Percentiles rank a stretch among this genome's conserved stretches.
Conservation (phyloP, 2,797 vertebrate species). For the Chrosomus eos region DNA sequence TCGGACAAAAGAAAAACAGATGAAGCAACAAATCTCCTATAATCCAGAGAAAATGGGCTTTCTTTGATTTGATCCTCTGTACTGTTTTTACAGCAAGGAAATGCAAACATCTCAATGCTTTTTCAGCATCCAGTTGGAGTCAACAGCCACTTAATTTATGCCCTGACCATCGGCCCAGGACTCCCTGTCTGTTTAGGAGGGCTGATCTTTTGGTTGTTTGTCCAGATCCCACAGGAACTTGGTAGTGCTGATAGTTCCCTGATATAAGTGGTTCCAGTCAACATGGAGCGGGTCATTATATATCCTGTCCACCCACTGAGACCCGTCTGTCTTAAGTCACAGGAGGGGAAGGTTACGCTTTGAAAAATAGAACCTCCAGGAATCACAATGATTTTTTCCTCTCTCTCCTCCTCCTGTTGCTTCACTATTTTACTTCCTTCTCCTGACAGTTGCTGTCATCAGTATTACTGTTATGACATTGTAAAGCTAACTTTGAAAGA, state of each 20-base stretch:
- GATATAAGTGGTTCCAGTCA: slow-evolving; percentile 47
- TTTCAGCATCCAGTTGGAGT: neutral
- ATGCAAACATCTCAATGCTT: slow-evolving; percentile 31
- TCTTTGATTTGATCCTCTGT: neutral
- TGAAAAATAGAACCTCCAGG: slow-evolving; percentile 33
- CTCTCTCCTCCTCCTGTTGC: neutral
- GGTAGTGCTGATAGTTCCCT: neutral
- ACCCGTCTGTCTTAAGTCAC: slow-evolving; percentile 26
- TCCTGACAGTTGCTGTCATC: slow-evolving; percentile 6
- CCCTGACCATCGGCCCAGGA: neutral
- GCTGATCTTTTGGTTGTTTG: slow-evolving; percentile 22
- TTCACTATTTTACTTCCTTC: neutral
- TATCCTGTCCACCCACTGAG: slow-evolving; percentile 42
- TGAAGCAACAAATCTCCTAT: slow-evolving; percentile 18
- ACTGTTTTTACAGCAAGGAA: slow-evolving; percentile 1
- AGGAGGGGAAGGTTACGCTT: slow-evolving; percentile 17
- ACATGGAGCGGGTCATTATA: slow-evolving; percentile 38
- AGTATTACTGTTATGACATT: slow-evolving; percentile 22
- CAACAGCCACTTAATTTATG: slow-evolving; percentile 28
- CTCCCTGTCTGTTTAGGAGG: slow-evolving; percentile 5
- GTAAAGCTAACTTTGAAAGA: slow-evolving; percentile 31
- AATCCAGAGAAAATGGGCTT: slow-evolving; percentile 26
- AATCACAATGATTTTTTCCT: slow-evolving; percentile 15
- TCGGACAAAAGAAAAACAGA: slow-evolving; percentile 33
- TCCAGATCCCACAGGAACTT: neutral